Percentiles rank a stretch among this genome's conserved stretches.
Evolutionary conservation across 2,797 vertebrate species (phyloP).

Genomic region (Sebastes hubbsi): DNA sequence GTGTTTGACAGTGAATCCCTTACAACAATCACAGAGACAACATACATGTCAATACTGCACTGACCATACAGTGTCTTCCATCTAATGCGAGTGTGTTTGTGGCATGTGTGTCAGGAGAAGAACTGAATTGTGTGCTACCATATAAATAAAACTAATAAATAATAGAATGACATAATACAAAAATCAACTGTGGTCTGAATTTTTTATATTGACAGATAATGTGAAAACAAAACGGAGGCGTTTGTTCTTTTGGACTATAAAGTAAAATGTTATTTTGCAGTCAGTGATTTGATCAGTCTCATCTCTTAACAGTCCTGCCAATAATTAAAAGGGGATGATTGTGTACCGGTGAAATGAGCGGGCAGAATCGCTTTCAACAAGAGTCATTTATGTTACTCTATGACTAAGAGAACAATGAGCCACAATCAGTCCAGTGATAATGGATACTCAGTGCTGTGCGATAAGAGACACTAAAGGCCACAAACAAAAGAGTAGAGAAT

Average conservation of each 20-base stretch:
- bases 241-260: not conserved
- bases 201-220: not conserved
- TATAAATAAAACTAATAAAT: not conserved
- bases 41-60: slow-evolving; percentile 16
- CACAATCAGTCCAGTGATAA: slow-evolving; percentile 33
- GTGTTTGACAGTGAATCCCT: slow-evolving; percentile 6
- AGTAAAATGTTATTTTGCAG: slow-evolving; percentile 6
- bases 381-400: slow-evolving; percentile 22
- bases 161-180: not conserved
- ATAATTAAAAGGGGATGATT: slow-evolving; percentile 33
- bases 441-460: slow-evolving; percentile 22
- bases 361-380: slow-evolving; percentile 39
- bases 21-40: slow-evolving; percentile 16
- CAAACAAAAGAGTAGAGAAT: slow-evolving; percentile 23
- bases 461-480: slow-evolving; percentile 32
- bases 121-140: not conserved
- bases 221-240: not conserved
- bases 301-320: slow-evolving; percentile 3
- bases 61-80: not conserved
- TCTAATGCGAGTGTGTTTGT: not conserved
- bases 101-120: not conserved
- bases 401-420: slow-evolving; percentile 27
- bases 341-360: slow-evolving; percentile 10
- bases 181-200: not conserved
- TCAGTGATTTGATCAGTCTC: slow-evolving; percentile 14